Base-by-base conservation (phyloP, 2,113 vertebrate species). In the Corythoichthys haematopterus region DNA sequence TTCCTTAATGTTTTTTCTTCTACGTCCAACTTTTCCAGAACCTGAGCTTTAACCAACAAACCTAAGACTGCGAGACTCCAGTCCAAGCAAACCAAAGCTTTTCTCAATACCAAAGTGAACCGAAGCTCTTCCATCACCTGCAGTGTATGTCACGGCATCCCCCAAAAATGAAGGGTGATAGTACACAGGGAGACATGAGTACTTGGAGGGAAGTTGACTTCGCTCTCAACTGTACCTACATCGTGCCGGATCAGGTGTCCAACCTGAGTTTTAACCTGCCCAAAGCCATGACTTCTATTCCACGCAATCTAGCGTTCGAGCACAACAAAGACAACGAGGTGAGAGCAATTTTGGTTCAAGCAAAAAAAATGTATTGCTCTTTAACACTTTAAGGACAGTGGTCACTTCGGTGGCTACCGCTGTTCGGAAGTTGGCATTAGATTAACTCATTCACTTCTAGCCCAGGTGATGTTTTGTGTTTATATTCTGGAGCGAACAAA, bases 251-350 rank as follows among this genome's bases (percentile, higher is more conserved):
- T 79, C 92, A 91, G 74, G 75, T 78, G 16, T 81, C 84, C 0
- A 89, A 91, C 53, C 88, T 85, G 2, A 79, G 70, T 36, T 88
- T 90, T 66, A 78, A 73, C 48, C 62, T 91, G 4, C 90, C 91
- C 52, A 85, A 75, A 74, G 92, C 88, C 45, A 85, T 90, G 88
- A 91, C 86, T 6, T 91, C 91, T 77, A 89, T 92, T 38, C 91
- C 90, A 1, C 81, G 88, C 2, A 92, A 91, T 70, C 90, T 92
- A 59, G 81, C 87, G 65, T 91, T 92, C 10, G 72, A 88, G n/a
- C 87, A 89, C 69, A 57, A 64, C 72, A 16, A 70, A 1, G 80
- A 89, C 71, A 91, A 89, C 0, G 82, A 91, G 89, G 91, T 92
- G 77, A 63, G 79, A 57, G 13, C 51, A 14, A 0, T 36, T 68